Evolutionary conservation across 2,113 vertebrate genomes (phyloP).

Genomic region (Eclectus roratus): DNA sequence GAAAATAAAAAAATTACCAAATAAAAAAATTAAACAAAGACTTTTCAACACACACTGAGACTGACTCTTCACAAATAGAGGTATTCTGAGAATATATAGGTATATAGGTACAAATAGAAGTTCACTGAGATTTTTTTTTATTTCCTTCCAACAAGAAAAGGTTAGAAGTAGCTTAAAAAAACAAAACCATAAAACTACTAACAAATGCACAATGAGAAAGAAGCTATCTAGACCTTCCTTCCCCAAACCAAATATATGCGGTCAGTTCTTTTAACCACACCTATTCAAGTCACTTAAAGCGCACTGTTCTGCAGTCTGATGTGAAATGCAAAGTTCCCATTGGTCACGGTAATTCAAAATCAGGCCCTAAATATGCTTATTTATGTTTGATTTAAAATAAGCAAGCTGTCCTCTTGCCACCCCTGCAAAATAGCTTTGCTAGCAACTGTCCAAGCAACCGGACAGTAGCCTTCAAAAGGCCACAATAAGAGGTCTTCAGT

Average conservation of each 20-base stretch:
- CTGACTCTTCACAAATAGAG: neutral
- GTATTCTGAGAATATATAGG: neutral
- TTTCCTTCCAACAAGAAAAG: neutral
- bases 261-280: neutral
- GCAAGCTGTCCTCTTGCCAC: neutral
- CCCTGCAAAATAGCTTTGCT: neutral
- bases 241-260: neutral
- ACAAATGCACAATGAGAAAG: neutral
- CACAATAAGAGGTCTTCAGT: constrained; percentile 33
- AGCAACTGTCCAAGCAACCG: constrained; percentile 2
- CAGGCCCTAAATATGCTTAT: neutral
- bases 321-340: neutral
- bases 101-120: neutral
- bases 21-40: neutral
- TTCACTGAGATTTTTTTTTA: neutral
- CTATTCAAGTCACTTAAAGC: neutral
- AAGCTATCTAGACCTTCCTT: neutral
- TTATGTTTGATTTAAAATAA: neutral
- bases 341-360: neutral
- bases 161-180: neutral
- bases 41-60: neutral
- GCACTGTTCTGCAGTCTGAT: neutral
- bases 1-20: neutral
- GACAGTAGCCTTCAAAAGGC: constrained; percentile 59
- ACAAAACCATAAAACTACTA: neutral